A percentile compares a stretch with the other conserved stretches of the same genome.
Evolutionary conservation across 2,113 vertebrate species (phyloP).

Genomic region (Aix galericulata): DNA sequence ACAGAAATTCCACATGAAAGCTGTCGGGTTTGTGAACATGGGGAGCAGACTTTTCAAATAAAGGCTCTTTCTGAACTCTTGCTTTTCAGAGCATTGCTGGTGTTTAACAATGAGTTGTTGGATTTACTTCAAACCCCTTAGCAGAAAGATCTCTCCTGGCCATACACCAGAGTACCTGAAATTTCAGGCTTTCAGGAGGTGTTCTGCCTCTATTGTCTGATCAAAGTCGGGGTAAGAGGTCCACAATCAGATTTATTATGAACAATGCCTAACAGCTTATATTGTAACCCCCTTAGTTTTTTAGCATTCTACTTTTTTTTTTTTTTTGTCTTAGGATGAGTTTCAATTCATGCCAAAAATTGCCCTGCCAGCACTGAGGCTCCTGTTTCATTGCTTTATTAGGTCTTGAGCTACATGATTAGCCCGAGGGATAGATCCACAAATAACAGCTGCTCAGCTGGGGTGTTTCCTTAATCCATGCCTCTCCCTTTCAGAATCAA

Average conservation of each 20-base stretch:
- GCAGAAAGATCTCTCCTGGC: neutral
- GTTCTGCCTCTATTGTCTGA: neutral
- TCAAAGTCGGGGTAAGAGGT: neutral
- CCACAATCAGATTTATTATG: neutral
- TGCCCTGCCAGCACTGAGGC: neutral
- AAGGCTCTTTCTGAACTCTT: neutral
- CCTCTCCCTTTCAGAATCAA: constrained; percentile 45
- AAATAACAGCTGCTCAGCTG: constrained; percentile 56
- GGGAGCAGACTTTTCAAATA: neutral
- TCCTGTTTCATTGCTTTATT: constrained; percentile 51
- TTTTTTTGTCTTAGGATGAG: neutral
- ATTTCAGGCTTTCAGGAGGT: neutral
- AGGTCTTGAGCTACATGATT: constrained; percentile 26
- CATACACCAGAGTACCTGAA: neutral
- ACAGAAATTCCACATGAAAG: neutral
- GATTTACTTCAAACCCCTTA: neutral
- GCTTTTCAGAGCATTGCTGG: neutral
- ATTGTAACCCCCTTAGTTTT: neutral
- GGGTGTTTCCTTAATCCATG: constrained; percentile 53
- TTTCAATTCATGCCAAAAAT: constrained; percentile 23
- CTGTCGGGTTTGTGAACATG: neutral
- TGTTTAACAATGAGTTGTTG: neutral
- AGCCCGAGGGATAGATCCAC: constrained; percentile 49
- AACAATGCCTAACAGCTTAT: neutral
- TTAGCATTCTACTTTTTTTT: neutral